phyloP scores from a whole-genome alignment of 2,113 vertebrate genomes.

The Dromiciops gliroides region DNA sequence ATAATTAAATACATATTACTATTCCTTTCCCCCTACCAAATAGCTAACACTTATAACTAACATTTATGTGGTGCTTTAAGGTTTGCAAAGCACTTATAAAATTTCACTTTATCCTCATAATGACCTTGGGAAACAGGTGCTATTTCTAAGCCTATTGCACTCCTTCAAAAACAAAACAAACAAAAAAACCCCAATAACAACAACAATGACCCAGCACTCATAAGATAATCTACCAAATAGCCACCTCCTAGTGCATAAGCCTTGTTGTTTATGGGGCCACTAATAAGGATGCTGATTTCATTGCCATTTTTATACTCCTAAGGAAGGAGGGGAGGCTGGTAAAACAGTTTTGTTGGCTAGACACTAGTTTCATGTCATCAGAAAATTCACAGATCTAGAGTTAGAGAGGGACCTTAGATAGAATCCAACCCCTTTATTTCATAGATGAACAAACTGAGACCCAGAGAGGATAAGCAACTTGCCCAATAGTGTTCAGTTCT shows the following conservation, averaged over 20 bases:
- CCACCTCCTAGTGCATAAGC: neutral
- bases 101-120: neutral
- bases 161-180: no score
- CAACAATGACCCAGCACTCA: neutral
- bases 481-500: neutral
- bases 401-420: neutral
- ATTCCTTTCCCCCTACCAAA: neutral
- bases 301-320: neutral
- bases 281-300: neutral
- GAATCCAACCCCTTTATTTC: neutral
- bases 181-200: neutral
- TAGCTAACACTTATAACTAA: neutral
- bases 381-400: neutral
- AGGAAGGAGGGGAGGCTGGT: neutral
- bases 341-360: neutral
- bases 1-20: neutral
- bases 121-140: neutral
- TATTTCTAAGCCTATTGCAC: neutral
- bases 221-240: neutral
- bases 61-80: neutral
- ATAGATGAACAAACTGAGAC: neutral
- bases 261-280: neutral
- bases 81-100: neutral
- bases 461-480: neutral
- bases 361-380: neutral